These are phyloP conservation scores for Atta cephalotes DNA, from an alignment of 1,140 invertebrate species.

Conservation along the genomic window DNA sequence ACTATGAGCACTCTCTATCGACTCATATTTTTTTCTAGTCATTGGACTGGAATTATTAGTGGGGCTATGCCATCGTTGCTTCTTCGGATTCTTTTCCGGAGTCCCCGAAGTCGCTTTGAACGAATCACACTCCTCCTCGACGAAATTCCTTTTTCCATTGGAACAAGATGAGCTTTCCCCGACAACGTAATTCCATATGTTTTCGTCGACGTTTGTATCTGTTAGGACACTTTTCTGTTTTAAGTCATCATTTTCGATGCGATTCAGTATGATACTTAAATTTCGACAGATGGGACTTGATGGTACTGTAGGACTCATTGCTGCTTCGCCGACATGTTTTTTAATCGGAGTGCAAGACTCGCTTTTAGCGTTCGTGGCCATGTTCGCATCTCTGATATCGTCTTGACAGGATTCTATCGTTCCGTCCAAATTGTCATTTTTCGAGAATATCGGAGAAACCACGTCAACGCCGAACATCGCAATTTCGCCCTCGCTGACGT, in stretches of 20 bases:
- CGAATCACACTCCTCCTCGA: conserved; percentile 8
- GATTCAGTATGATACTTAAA: conserved; percentile 48
- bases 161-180: not conserved
- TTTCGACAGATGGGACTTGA: not conserved
- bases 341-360: not conserved
- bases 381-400: not conserved
- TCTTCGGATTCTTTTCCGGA: not conserved
- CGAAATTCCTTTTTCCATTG: not conserved
- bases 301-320: not conserved
- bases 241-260: not conserved
- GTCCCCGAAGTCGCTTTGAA: not conserved
- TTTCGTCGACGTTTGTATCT: not conserved
- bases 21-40: not conserved
- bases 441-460: conserved; percentile 16
- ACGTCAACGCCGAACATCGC: conserved; percentile 18
- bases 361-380: not conserved
- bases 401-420: conserved; percentile 18
- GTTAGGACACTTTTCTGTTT: not conserved
- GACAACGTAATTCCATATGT: not conserved
- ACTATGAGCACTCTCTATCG: not conserved
- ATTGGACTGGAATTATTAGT: not conserved
- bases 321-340: not conserved
- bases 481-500: not conserved
- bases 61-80: not conserved
- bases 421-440: conserved; percentile 2